These are phyloP conservation scores for Escarpia spicata DNA, from an alignment of 2,888 invertebrate species.

Conservation along the genomic window DNA sequence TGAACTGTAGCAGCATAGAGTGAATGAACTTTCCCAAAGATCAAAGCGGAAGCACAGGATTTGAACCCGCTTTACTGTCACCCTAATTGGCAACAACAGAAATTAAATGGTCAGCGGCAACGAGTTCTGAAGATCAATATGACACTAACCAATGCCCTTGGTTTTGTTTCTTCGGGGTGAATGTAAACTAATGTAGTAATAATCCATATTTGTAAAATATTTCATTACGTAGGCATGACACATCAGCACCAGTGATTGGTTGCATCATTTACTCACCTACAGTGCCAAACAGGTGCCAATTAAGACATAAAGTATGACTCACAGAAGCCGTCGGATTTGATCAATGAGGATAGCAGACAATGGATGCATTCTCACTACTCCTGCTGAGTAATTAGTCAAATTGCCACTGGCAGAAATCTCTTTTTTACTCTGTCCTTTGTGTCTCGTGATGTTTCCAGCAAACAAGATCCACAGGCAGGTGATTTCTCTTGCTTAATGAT, in stretches of 20 bases:
- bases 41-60: no score
- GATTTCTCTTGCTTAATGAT: neutral
- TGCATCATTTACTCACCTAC: neutral
- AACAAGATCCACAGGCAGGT: neutral
- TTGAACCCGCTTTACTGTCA: no score
- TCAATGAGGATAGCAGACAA: neutral
- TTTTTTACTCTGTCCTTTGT: neutral
- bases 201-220: neutral
- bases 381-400: conserved; percentile 1
- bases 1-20: no score
- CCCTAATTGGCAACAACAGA: no score
- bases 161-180: neutral
- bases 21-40: no score
- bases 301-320: neutral
- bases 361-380: neutral
- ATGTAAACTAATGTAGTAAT: neutral
- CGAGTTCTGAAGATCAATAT: no score
- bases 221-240: neutral
- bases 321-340: neutral
- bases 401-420: neutral
- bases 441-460: neutral
- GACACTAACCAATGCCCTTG: no score
- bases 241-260: neutral
- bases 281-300: neutral
- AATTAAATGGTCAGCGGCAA: no score